Base-by-base conservation (phyloP, 2,888 invertebrate genomes). In the Hemaris fuciformis region DNA sequence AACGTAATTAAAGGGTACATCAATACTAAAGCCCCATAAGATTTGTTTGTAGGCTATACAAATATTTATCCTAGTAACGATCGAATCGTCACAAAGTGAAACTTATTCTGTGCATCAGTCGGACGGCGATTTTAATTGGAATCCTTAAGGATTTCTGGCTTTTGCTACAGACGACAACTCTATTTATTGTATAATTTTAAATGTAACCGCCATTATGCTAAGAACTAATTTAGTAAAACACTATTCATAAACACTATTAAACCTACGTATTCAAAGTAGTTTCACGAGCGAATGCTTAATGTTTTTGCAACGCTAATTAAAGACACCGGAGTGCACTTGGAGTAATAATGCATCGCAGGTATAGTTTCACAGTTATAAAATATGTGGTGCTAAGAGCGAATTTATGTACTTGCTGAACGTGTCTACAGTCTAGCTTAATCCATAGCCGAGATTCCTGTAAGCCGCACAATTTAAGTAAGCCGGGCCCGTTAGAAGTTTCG, bases 401-500 rank as follows among this genome's bases (percentile, higher is more conserved):
- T 88, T 84, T 84, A 88, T 87, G 84, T 84, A 79, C 82, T 76
- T 83, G 84, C 81, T 77, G 76, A 83, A 83, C 81, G 82, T 84
- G 85, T 86, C 85, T n/a, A 4, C 38, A 10, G 38, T n/a, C 38
- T 83, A 79, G 81, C 83, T 83, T 87, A 88, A 88, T 87, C 85
- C 83, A 74, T 72, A 76, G 77, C 76, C 76, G 75, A 79, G 80
- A 84, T 82, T 80, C 77, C 79, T 79, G 80, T 76, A 80, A 82
- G 81, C 85, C 83, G 72, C 84, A 81, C 82, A 85, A 85, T 87
- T 83, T 85, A 81, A 87, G 83, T 85, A 87, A 87, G 81, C 78
- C 80, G 80, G 75, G 77, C 75, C 81, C 78, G 83, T 84, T 84
- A 80, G 80, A 87, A 84, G 78, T 85, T 84, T 82, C 79, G 78